Base-by-base conservation (phyloP, 1,140 invertebrate species). In the Ooceraea biroi region DNA sequence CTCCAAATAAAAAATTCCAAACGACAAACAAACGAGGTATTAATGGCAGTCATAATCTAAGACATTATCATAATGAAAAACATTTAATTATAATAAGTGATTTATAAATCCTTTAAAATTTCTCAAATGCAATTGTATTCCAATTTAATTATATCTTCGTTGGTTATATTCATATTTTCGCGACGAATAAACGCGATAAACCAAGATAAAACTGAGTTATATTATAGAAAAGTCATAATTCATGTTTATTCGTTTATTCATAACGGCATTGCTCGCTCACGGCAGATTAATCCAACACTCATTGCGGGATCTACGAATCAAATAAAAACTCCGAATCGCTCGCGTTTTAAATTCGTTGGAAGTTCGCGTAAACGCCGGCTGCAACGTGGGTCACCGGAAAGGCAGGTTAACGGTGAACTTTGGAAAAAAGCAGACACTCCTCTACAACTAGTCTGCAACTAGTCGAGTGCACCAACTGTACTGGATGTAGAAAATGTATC, bases 241-340 rank as follows among this genome's bases (percentile, higher is more conserved):
- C 3, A 27, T 19, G 14, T 52, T 78, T 55, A 27, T 69, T 52
- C 22, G 36, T 60, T 7, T 27, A 3, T 12, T 77, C 17, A 11
- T 27, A 44, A 57, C 36, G 41, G 14, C 19, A 27, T 41, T 30
- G 48, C 19, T 68, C 63, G 19, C n/a, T n/a, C 14, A 3, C 11
- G 11, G 48, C 48, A 7, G 19, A 69, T 69, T 78, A 69, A 78
- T 68, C 25, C 36, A 19, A 17, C 17, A 44, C 3, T n/a, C 22
- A n/a, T 69, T 30, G 76, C 36, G 27, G 25, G 55, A 78, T 66
- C 25, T 5, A 11, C 48, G 48, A 78, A 78, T 80, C 68, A 58
- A 69, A 46, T 57, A 30, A 69, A 80, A 69, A 46, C 11, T 80
- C 17, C 10, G 36, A 80, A 69, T 68, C 22, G 27, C 14, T 17